Evolutionary conservation across 23 tunicate species (phyloP), one percentile per base, ranked within the genome.

Genomic region (Diplosoma virens): DNA sequence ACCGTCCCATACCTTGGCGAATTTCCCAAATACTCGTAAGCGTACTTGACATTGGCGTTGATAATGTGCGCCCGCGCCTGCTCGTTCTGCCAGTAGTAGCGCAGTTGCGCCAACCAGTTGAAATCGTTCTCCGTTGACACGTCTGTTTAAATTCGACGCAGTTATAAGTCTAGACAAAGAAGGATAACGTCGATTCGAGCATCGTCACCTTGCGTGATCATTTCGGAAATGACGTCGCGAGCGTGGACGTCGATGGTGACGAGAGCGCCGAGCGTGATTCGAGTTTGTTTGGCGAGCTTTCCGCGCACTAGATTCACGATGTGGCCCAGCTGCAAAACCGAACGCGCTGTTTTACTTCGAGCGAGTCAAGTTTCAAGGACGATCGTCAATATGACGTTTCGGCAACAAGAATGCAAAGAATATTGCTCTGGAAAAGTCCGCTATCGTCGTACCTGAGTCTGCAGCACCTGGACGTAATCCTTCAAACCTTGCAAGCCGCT

Each of bases 211-310:
- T 94, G 84, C 14, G 37, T 75, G 0, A 84, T 70, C 99, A 94
- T 94, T 36, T 94, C 99, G 14, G 83, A 37, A 1, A 87, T 80
- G 64, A 94, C 99, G 80, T 94, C 99, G 47, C 99, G 90, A 6
- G 99, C 99, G 69, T 94, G 99, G 1, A 94, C 99, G 69, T 94
- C 99, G 32, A 94, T 88, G 72, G 99, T 94, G 33, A 94, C 99
- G 41, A 94, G 81, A 35, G 99, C 99, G 7, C 99, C 99, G 33
- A 94, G 84, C 3, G 99, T 94, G 59, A 83, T 94, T 32, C 99
- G 83, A 11, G 95, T 88, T 76, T 94, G 99, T 75, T 87, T 87
- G 16, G 86, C 33, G 4, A 94, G 92, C 58, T 94, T 94, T 45
- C 99, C 99, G 25, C 99, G 90, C 3, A 94, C 99, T 55, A 94